Conservation (phyloP, 2,888 invertebrate genomes). For the Tenthredo mesomela region DNA sequence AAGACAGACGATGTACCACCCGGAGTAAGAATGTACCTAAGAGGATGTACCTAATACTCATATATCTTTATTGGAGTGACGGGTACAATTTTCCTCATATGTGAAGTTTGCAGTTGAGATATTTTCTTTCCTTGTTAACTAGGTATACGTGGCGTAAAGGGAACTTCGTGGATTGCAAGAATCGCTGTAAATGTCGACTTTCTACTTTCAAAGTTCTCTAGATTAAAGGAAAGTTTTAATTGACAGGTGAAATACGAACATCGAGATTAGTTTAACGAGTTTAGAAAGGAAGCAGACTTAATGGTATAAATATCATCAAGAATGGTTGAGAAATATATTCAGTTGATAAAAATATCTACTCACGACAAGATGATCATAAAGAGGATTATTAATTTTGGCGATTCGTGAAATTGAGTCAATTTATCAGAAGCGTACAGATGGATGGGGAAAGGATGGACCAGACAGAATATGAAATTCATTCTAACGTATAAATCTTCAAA, state of each 20-base stretch:
- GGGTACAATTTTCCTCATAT: slow-evolving; percentile 1
- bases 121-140: background rate
- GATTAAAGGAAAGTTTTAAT: background rate
- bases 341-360: background rate
- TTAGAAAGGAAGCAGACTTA: background rate
- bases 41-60: slow-evolving; percentile 2
- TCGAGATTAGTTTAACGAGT: background rate
- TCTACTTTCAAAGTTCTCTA: background rate
- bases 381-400: background rate
- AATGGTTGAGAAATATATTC: background rate
- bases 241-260: background rate
- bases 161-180: background rate
- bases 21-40: too few species aligned
- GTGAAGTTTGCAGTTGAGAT: slow-evolving; percentile 7
- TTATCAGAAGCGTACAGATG: background rate
- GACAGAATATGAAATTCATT: slow-evolving; percentile 15
- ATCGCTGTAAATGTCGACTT: background rate
- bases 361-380: background rate
- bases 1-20: background rate
- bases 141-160: background rate
- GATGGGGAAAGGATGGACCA: background rate
- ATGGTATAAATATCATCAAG: background rate
- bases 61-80: slow-evolving; percentile 7
- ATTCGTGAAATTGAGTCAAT: slow-evolving; percentile 20
- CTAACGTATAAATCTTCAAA: background rate